Evolutionary conservation across 2,797 vertebrate genomes (phyloP).

Genomic region (Cichlasoma orientale): DNA sequence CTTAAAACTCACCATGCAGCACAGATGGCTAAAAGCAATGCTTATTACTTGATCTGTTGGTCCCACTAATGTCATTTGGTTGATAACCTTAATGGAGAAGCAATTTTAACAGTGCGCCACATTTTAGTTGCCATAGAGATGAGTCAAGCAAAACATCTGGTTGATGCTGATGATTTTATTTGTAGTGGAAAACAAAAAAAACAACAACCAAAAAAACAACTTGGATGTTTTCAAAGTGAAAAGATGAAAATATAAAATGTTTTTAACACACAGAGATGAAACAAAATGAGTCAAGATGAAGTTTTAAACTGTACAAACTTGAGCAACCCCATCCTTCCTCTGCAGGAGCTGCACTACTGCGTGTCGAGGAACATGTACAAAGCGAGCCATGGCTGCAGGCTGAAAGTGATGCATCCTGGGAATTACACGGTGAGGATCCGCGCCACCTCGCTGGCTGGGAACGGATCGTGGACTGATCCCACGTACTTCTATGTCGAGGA

Average conservation of each 20-base stretch:
- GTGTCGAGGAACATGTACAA: conserved; percentile 90
- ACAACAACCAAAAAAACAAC: background rate
- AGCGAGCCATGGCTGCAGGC: conserved; percentile 81
- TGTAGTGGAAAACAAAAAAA: conserved; percentile 20
- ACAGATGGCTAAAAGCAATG: background rate
- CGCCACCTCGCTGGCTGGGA: conserved; percentile 94
- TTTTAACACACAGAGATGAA: background rate
- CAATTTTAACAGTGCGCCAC: conserved; percentile 13
- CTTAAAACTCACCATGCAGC: background rate
- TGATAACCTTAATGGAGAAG: conserved; percentile 42
- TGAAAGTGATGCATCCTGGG: conserved; percentile 89
- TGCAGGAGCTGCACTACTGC: conserved; percentile 88
- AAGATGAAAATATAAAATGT: background rate
- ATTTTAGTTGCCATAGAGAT: conserved; percentile 64
- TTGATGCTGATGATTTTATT: conserved; percentile 10
- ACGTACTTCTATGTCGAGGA: conserved; percentile 89
- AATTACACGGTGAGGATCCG: conserved; percentile 92
- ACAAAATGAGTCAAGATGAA: background rate
- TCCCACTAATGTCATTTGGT: conserved; percentile 26
- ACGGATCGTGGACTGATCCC: conserved; percentile 94
- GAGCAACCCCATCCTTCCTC: background rate
- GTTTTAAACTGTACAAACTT: conserved; percentile 23
- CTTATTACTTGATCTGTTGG: conserved; percentile 15
- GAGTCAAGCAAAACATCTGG: conserved; percentile 21
- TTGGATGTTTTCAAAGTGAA: background rate